Conservation (phyloP, 2,888 invertebrate genomes). For the Scaptomyza flava region DNA sequence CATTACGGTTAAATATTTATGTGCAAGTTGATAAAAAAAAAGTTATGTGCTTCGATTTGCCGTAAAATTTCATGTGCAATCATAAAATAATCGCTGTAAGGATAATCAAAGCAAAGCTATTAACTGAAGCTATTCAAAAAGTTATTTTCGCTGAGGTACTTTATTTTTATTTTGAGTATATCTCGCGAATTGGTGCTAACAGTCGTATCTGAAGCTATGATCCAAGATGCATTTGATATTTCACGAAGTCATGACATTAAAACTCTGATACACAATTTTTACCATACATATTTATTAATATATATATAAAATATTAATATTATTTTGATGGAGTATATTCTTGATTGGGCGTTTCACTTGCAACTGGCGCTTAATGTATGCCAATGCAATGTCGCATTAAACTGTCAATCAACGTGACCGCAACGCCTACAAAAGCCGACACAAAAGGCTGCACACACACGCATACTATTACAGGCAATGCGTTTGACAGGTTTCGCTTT, state of each 20-base stretch:
- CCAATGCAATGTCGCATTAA: constrained; percentile 26
- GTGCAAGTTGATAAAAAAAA: constrained; percentile 5
- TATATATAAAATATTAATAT: constrained; percentile 29
- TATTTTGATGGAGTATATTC: constrained; percentile 7
- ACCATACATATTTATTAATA: too few species aligned
- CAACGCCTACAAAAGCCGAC: constrained; percentile 1
- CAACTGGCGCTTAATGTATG: constrained; percentile 14
- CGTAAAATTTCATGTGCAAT: constrained; percentile 15
- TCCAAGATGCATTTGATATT: background rate
- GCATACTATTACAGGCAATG: background rate
- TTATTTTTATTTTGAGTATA: background rate
- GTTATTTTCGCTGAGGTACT: background rate
- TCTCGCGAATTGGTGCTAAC: too few species aligned
- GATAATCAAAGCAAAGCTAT: background rate
- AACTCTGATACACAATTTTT: too few species aligned
- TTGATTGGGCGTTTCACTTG: background rate
- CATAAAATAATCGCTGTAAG: background rate
- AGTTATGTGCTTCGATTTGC: constrained; percentile 9
- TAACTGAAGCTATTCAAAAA: background rate
- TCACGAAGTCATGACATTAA: background rate
- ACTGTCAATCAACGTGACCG: constrained; percentile 46
- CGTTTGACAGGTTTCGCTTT: constrained; percentile 9
- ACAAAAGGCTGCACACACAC: background rate
- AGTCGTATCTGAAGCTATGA: too few species aligned
- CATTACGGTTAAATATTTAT: constrained; percentile 12